Percentiles rank a stretch among this genome's conserved stretches.
Conservation (phyloP, 2,888 invertebrate genomes). For the Autographa gamma region DNA sequence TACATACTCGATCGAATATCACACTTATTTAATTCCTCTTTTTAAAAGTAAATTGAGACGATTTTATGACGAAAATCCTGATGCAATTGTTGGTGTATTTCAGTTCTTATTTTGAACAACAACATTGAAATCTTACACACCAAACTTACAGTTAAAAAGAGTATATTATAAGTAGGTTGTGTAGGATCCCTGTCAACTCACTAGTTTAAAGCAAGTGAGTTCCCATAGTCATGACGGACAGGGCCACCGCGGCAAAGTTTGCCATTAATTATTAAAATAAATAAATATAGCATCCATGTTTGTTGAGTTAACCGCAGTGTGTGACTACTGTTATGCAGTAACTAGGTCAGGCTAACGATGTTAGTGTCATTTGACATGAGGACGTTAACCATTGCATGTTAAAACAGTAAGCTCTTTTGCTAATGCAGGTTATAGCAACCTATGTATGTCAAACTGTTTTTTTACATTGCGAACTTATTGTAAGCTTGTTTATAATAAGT, state of each 20-base stretch:
- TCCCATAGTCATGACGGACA: slow-evolving; percentile 9
- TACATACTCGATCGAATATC: slow-evolving; percentile 35
- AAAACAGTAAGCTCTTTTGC: neutral
- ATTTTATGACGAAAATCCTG: too few species aligned
- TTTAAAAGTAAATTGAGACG: too few species aligned
- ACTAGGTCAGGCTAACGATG: neutral
- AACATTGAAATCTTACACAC: too few species aligned
- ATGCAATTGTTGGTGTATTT: too few species aligned
- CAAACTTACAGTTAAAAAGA: too few species aligned
- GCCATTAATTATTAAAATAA: slow-evolving; percentile 39
- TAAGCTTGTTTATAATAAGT: too few species aligned
- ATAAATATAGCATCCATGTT: slow-evolving; percentile 29
- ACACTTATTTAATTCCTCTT: neutral
- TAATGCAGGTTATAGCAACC: neutral
- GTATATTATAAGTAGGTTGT: too few species aligned
- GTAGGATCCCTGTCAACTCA: neutral
- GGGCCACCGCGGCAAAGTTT: slow-evolving; percentile 16
- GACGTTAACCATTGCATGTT: neutral
- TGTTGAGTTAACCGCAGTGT: slow-evolving; percentile 22
- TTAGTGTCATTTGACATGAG: neutral
- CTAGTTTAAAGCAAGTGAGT: neutral
- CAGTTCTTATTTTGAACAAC: too few species aligned
- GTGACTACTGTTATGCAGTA: neutral
- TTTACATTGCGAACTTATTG: too few species aligned
- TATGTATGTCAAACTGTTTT: too few species aligned